Conservation (phyloP, 2,888 invertebrate species). For the Stenichneumon culpator region DNA sequence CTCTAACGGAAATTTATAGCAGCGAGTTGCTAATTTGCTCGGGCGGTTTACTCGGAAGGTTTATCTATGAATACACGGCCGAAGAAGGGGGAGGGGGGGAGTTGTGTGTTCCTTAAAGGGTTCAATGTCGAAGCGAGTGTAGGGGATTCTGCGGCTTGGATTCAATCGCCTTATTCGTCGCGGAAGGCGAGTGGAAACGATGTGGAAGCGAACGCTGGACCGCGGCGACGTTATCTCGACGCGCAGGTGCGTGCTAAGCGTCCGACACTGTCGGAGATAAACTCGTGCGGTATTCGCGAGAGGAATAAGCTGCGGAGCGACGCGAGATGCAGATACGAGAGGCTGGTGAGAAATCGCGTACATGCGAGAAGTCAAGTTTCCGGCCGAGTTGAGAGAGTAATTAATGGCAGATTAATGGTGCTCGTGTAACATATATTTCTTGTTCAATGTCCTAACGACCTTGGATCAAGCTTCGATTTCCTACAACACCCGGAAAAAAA, state of each 20-base stretch:
- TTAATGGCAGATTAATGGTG: background rate
- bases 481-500: background rate
- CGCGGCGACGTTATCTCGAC: conserved; percentile 60
- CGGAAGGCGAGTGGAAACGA: conserved; percentile 35
- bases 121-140: conserved; percentile 28
- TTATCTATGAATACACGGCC: background rate
- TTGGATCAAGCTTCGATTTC: background rate
- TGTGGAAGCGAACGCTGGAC: conserved; percentile 16
- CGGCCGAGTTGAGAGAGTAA: background rate
- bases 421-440: background rate
- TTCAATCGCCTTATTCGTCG: conserved; percentile 75
- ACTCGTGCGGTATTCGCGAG: conserved; percentile 46
- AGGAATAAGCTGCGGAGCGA: conserved; percentile 45
- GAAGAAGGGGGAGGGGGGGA: background rate
- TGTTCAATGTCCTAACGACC: conserved; percentile 1
- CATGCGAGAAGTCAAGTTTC: conserved; percentile 6
- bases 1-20: conserved; percentile 56
- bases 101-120: conserved; percentile 29
- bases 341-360: conserved; percentile 23
- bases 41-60: background rate
- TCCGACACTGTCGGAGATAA: conserved; percentile 62
- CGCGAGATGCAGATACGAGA: conserved; percentile 26
- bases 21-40: conserved; percentile 56
- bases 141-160: conserved; percentile 65
- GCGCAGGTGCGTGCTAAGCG: conserved; percentile 63